These are phyloP conservation scores for Rhabdophis nuchalis DNA, from an alignment of 2,797 vertebrate genomes.

Conservation along the genomic window DNA sequence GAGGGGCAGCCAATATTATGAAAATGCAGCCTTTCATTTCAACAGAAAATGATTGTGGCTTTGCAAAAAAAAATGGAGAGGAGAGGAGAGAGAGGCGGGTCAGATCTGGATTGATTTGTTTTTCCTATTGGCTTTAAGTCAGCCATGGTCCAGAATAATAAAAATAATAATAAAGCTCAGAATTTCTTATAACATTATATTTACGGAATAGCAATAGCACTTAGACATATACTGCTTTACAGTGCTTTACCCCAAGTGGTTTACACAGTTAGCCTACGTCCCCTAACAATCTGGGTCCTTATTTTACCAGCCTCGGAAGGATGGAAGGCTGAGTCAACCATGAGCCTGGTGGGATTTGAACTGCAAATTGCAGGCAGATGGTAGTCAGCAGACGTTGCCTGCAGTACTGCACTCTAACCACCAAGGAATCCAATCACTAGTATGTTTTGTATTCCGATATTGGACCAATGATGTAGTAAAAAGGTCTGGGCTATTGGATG, in stretches of 20 bases:
- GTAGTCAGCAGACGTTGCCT: too few species aligned
- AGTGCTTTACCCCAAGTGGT: too few species aligned
- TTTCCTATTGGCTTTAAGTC: background rate
- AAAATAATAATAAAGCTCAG: background rate
- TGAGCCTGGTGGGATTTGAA: too few species aligned
- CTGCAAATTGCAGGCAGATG: too few species aligned
- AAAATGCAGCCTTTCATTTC: conserved; percentile 33
- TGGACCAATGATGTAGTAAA: background rate
- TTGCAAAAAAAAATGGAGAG: background rate
- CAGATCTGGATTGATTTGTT: background rate
- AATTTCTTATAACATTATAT: background rate
- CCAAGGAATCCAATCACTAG: background rate
- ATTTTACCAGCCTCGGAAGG: too few species aligned
- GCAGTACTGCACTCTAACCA: too few species aligned
- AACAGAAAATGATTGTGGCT: conserved; percentile 15
- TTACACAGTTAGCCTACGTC: too few species aligned
- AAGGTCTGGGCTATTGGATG: background rate
- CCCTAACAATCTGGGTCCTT: too few species aligned
- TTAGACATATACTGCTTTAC: too few species aligned
- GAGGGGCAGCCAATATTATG: conserved; percentile 43
- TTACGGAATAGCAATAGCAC: too few species aligned
- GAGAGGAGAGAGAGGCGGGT: rapidly evolving
- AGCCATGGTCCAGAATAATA: background rate
- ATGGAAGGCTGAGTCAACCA: too few species aligned
- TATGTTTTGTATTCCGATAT: background rate